Percentiles rank a stretch among this genome's conserved stretches.
phyloP scores from a whole-genome alignment of 2,888 invertebrate species.

The Glomeris marginata region DNA sequence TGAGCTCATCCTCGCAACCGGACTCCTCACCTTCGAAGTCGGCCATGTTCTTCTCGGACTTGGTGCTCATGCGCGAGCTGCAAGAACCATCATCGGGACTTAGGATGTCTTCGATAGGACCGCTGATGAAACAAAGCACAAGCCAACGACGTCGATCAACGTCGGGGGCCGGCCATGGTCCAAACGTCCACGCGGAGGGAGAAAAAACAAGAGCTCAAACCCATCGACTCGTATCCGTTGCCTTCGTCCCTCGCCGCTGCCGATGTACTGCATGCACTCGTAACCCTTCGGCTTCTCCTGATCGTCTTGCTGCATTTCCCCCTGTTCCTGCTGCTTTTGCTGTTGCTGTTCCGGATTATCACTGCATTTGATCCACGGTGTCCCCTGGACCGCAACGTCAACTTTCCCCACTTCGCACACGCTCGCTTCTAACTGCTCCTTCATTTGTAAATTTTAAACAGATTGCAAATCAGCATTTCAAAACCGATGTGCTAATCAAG shows the following conservation, averaged over 20 bases:
- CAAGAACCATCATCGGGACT: conserved; percentile 54
- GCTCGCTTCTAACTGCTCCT: too few relatives aligned
- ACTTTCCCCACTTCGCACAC: too few relatives aligned
- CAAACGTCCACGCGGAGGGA: neutral
- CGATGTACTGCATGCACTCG: conserved; percentile 10
- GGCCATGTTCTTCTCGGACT: conserved; percentile 86
- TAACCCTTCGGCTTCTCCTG: conserved; percentile 2
- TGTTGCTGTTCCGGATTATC: too few relatives aligned
- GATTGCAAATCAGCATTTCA: too few relatives aligned
- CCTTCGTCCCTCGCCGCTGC: conserved; percentile 3
- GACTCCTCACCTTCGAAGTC: conserved; percentile 86
- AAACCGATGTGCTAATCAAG: too few relatives aligned
- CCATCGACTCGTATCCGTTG: neutral
- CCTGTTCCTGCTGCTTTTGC: too few relatives aligned
- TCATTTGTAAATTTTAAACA: too few relatives aligned
- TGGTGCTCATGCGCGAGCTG: conserved; percentile 81
- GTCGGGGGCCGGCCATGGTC: neutral
- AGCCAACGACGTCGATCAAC: neutral
- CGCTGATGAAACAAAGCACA: conserved; percentile 29
- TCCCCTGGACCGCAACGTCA: too few relatives aligned
- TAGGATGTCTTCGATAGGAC: conserved; percentile 45
- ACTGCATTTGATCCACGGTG: too few relatives aligned
- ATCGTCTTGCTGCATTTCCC: too few relatives aligned
- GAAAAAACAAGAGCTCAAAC: neutral
- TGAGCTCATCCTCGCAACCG: conserved; percentile 61